Evolutionary conservation across 2,888 invertebrate species (phyloP), one percentile per base, ranked within the genome.

Genomic region (Pegoplata infirma): DNA sequence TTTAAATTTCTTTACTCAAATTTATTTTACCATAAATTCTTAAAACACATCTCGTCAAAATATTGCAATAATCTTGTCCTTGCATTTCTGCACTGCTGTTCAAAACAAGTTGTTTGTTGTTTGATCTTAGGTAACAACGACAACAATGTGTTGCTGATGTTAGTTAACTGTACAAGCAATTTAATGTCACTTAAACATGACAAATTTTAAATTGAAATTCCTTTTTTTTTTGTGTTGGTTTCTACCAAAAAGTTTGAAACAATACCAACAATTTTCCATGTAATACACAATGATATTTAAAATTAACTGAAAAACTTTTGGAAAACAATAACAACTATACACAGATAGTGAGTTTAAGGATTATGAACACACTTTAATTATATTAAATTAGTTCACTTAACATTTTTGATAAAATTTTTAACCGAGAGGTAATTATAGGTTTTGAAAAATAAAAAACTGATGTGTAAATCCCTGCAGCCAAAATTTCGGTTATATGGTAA

Each of bases 131-230:
- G 21, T 40, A 56, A 68, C 25, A 49, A 59, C 58, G 59, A 61
- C 59, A 71, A 71, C 61, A 79, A 74, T 61, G 44, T 66, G 40
- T 67, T 74, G 47, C 53, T 28, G 32, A 17, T 56, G 46, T 55
- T 61, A 56, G 46, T 68, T 72, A 51, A 61, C 63, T 79, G 79
- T 79, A 71, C 71, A 72, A 73, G 68, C 76, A 74, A 74, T 77
- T 80, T 80, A 77, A 64, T 75, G 67, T 77, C 77, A 77, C 72
- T 75, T 80, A 59, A 75, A 80, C 77, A 77, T 75, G 71, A 77
- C 76, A 80, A 72, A 77, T 75, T 77, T 68, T 59, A 69, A 78
- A 81, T 81, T 76, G 58, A 61, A 75, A 77, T 72, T 63, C 72
- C 55, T 72, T 66, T 66, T 40, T 10, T 36, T 64, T 63, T 36